Conservation (phyloP, 2,797 vertebrate genomes). For the Chloroceryle inda region DNA sequence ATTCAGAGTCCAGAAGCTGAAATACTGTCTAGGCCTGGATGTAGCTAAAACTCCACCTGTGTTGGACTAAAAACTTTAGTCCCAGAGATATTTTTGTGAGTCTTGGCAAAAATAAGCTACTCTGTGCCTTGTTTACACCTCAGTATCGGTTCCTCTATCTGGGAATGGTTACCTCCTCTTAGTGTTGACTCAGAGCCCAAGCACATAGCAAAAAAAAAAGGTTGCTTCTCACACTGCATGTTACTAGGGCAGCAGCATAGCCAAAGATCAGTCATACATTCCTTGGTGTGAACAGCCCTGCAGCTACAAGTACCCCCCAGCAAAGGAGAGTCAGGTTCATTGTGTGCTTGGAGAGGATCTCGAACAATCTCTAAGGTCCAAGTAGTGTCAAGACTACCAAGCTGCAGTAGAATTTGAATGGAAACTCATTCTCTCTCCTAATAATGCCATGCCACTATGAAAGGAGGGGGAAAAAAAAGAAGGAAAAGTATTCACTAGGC, state of each 20-base stretch:
- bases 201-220: not conserved
- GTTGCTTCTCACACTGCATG: not conserved
- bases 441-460: not conserved
- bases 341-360: not conserved
- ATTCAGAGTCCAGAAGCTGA: not conserved
- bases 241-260: not conserved
- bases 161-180: not conserved
- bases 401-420: not conserved
- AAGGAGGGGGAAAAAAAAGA: not conserved
- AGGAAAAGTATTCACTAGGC: not conserved
- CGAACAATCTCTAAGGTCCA: not conserved
- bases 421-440: not conserved
- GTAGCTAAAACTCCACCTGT: not conserved
- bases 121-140: not conserved
- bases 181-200: not conserved
- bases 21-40: not conserved
- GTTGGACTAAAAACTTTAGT: not conserved
- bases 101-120: not conserved
- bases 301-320: not conserved
- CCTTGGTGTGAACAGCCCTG: not conserved
- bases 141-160: constrained; percentile 5
- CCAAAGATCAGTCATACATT: not conserved
- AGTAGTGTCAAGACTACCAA: not conserved
- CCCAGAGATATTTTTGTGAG: not conserved
- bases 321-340: not conserved